Conservation (phyloP, 1,140 invertebrate species). For the Lasioglossum albipes region DNA sequence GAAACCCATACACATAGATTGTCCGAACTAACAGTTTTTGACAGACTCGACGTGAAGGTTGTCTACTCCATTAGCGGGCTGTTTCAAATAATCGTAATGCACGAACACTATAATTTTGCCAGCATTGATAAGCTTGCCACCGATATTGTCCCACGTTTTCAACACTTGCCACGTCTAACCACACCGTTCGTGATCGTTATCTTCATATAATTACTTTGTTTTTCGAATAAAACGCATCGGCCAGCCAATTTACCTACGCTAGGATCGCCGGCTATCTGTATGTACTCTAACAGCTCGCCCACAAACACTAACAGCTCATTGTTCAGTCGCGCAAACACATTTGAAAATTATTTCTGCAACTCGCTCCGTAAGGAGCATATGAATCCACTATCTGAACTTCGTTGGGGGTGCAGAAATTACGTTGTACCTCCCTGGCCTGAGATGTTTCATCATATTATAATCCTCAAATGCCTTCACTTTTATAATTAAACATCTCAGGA, state of each 20-base stretch:
- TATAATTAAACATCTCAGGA: no score
- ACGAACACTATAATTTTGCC: conserved; percentile 26
- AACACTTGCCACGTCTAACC: conserved; percentile 36
- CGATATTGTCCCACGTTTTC: conserved; percentile 26
- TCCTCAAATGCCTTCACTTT: no score
- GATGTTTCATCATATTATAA: no score
- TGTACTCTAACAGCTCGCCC: background rate
- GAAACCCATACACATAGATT: background rate
- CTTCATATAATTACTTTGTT: conserved; percentile 42
- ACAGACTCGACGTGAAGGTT: conserved; percentile 13
- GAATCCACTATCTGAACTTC: no score
- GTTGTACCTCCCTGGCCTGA: no score
- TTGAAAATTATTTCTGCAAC: no score
- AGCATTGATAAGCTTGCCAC: conserved; percentile 26
- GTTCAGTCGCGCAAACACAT: no score
- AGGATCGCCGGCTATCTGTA: background rate
- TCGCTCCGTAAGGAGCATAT: no score
- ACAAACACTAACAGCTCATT: conserved; percentile 16
- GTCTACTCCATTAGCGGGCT: conserved; percentile 33
- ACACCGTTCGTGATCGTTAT: conserved; percentile 23
- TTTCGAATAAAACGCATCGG: conserved; percentile 41
- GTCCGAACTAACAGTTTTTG: background rate
- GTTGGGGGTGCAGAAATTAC: no score
- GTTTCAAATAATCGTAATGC: conserved; percentile 46
- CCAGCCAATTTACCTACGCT: conserved; percentile 25